Evolutionary conservation across 92 coral and sea anemone species (phyloP), one percentile per base, ranked within the genome.

Genomic region (Montipora capitata): DNA sequence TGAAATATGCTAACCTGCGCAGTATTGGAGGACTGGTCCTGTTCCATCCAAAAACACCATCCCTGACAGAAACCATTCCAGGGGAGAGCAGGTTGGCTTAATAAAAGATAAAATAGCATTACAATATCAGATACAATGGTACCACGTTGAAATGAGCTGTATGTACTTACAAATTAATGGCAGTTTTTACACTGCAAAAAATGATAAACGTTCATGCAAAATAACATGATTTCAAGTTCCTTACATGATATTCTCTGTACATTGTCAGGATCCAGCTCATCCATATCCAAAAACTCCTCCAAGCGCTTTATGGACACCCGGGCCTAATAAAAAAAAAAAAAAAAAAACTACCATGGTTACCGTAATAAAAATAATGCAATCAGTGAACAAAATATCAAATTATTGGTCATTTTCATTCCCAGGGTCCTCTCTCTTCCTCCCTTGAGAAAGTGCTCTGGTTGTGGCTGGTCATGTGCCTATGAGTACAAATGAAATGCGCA

Each of bases 1-100:
- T 4, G 38, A 73, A 51, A 73, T 16, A 12, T 3, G 59, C 93
- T 76, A 75, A 97, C 99, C 93, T 85, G 52, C 81, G 87, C 12
- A 98, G 80, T n/a, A 77, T 80, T 10, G 99, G 94, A 14, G 94
- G 67, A 8, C 92, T 94, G 5, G 72, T 83, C 65, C 64, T 74
- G 63, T 90, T 94, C 99, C 99, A 98, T 2, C 95, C 77, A 40
- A 98, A 98, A 2, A 93, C 94, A 9, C 95, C 99, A 77, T 87
- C 93, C 49, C 85, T 96, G 40, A 97, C 94, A 16, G 74, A 58
- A 61, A 89, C 62, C 77, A 42, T 80, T 11, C 67, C 77, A 2
- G 77, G 20, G 9, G 75, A 66, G 39, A 68, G 65, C 68, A 39
- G 3, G 39, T 73, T 42, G 15, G 64, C 69, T 72, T 13, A 7